Conservation (phyloP, 2,113 vertebrate genomes). For the Chloebia gouldiae region DNA sequence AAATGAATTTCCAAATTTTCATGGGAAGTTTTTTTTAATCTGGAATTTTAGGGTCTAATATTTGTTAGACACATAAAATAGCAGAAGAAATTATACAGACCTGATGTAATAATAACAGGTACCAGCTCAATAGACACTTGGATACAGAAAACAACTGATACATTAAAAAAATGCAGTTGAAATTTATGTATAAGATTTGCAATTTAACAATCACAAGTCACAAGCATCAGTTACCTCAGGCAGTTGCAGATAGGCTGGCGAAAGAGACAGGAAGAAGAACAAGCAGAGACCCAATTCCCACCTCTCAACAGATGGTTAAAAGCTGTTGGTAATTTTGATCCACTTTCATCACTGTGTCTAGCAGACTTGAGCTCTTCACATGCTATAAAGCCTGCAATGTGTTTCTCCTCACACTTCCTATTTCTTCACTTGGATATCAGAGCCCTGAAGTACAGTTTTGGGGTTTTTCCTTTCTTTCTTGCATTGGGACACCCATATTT, state of each 20-base stretch:
- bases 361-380: neutral
- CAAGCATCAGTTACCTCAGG: neutral
- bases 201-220: neutral
- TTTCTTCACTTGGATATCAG: neutral
- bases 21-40: neutral
- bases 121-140: neutral
- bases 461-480: neutral
- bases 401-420: conserved; percentile 18
- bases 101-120: neutral
- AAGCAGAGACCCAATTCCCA: neutral
- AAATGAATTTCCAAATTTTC: neutral
- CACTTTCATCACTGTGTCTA: neutral
- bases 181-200: rapidly evolving
- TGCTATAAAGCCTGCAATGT: neutral
- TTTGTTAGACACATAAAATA: neutral
- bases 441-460: neutral
- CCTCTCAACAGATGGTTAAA: conserved; percentile 15
- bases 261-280: neutral
- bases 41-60: neutral
- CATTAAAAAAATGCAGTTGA: neutral
- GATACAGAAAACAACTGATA: neutral
- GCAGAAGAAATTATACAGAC: neutral
- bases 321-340: neutral
- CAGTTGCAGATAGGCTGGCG: neutral
- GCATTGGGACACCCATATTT: neutral